Base-by-base conservation (phyloP, 1,140 invertebrate species). In the Drosophila lowei region DNA sequence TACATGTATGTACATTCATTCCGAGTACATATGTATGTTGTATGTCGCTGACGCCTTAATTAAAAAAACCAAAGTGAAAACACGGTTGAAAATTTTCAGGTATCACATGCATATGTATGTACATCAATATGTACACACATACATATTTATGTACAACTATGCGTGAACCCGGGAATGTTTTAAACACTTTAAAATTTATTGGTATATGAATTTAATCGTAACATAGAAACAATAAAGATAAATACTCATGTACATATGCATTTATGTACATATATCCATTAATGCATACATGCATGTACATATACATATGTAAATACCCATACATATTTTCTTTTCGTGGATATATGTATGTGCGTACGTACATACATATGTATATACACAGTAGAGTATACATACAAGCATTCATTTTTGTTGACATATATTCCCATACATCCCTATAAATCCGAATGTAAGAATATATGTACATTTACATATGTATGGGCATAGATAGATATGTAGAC, bases 1-100 rank as follows among this genome's bases (percentile, higher is more conserved):
- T 41, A 54, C 16, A 54, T 13, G 18, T 11, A 23, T 47, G 16
- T 18, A 47, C 9, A 47, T n/a, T n/a, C 18, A 18, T 18, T 18
- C 18, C 18, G 1, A 18, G 18, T 18, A 18, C 18, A 18, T 18
- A 18, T 28, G 11, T 25, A 46, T 6, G n/a, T 11, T 46, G 8
- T 47, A 67, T 58, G 50, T 55, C 58, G 63, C 66, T 42, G 57
- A 59, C 63, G 74, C 68, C 74, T 4, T 25, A 25, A 5, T 3
- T 25, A 25, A 25, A 77, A 73, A 63, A 76, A 72, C 67, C 63
- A 76, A 68, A 76, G 59, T 64, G 48, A 53, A 76, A 73, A 76
- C 67, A 73, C 54, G 63, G 41, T 76, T 76, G 63, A 70, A 72
- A 73, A 71, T 58, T 76, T 76, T 41, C 54, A 68, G 70, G 61